Base-by-base conservation (phyloP, 2,888 invertebrate species). In the Lasioglossum marginatum region DNA sequence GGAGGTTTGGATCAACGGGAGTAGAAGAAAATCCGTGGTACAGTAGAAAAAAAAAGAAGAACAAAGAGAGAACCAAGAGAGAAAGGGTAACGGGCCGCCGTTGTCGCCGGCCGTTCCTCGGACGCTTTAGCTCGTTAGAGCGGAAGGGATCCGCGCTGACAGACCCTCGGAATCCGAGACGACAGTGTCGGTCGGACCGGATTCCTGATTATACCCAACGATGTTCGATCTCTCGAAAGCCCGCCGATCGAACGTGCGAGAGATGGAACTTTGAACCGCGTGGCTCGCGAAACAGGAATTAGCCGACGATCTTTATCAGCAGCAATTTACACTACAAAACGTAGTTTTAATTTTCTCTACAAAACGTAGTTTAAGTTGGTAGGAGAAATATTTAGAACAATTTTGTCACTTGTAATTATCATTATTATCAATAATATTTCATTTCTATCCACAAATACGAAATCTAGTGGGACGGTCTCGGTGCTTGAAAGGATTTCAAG, bases 101-200 rank as follows among this genome's bases (percentile, higher is more conserved):
- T 81, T 83, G 81, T 78, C 86, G 87, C 86, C 86, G 77, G 72
- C 82, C 71, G 77, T 75, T 87, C 70, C 77, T 82, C 86, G 77
- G 81, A 34, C 84, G 83, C 89, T 90, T 91, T 88, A 86, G 87
- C 77, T 89, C 83, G 86, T 87, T 80, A 81, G 85, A 84, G 88
- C 84, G 90, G 89, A 86, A 92, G 88, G 87, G 90, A 92, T 91
- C 89, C 80, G 77, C 82, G 68, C 80, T 85, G 90, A 90, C 88
- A 87, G 90, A 87, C 85, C 88, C 84, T 34, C 71, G 87, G 83
- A 85, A 87, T 83, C 79, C 81, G 83, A 85, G 85, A 87, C 83
- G 87, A 83, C 81, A 72, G 84, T 57, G 71, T 81, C 76, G 79
- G 85, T 86, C 89, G 78, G 75, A 82, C 52, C 82, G 81, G 89